These are phyloP conservation scores for Clamator glandarius DNA, from an alignment of 2,797 vertebrate species.

Conservation along the genomic window DNA sequence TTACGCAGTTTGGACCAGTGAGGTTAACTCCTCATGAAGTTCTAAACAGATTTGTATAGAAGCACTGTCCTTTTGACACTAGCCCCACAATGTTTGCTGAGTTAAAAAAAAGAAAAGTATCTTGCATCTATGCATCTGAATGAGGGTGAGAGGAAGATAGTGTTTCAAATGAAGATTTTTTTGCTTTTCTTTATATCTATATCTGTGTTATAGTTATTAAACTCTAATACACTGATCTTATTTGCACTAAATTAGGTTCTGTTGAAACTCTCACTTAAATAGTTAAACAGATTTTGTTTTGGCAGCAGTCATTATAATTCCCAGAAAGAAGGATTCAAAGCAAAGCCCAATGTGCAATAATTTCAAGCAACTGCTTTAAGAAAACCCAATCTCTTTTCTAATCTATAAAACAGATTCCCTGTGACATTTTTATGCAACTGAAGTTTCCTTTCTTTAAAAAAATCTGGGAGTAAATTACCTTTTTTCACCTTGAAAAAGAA, in stretches of 20 bases:
- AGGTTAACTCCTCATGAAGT: constrained; percentile 2
- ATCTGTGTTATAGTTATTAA: constrained; percentile 47
- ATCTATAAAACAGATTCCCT: constrained; percentile 50
- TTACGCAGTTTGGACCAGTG: not conserved
- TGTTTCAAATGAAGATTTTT: not conserved
- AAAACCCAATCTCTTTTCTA: constrained; percentile 26
- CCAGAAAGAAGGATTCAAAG: constrained; percentile 49
- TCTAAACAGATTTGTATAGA: not conserved
- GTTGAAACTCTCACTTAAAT: constrained; percentile 21
- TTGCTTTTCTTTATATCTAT: not conserved
- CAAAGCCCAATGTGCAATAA: constrained; percentile 16
- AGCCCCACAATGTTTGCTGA: constrained; percentile 42
- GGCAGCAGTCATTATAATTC: constrained; percentile 3
- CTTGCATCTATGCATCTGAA: constrained; percentile 33
- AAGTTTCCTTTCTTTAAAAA: not conserved
- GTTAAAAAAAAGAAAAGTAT: constrained; percentile 51
- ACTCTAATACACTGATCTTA: constrained; percentile 23
- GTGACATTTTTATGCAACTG: not conserved
- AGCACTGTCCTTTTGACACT: constrained; percentile 13
- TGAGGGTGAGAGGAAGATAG: constrained; percentile 2
- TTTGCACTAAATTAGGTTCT: constrained; percentile 36
- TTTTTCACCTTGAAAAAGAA: constrained; percentile 29
- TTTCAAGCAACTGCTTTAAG: constrained; percentile 33
- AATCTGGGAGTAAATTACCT: not conserved
- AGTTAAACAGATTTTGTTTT: constrained; percentile 50